A percentile compares a stretch with the other conserved stretches of the same genome.
phyloP scores from a whole-genome alignment of 1,140 invertebrate species.

The Bombus picipes region DNA sequence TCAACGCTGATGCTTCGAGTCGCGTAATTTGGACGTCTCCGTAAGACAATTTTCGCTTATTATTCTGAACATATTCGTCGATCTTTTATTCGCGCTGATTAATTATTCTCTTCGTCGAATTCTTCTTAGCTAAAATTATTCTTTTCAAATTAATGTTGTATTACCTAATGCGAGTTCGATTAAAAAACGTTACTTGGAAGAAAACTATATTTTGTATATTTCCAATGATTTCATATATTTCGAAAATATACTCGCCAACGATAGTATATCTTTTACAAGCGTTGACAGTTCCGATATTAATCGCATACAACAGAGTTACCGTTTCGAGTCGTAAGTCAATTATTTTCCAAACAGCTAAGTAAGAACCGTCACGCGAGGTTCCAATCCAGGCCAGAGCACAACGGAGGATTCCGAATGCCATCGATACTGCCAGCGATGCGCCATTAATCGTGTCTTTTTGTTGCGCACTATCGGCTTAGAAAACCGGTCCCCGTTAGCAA shows the following conservation, averaged over 20 bases:
- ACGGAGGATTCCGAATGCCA: neutral
- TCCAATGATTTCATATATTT: too few species aligned
- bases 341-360: neutral
- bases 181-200: neutral
- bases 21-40: too few species aligned
- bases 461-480: neutral
- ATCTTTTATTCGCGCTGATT: too few species aligned
- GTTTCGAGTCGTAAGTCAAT: neutral
- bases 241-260: too few species aligned
- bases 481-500: slow-evolving; percentile 36
- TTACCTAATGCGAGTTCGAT: neutral
- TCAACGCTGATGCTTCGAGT: too few species aligned
- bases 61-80: too few species aligned
- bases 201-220: neutral
- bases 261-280: too few species aligned
- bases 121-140: too few species aligned
- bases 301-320: neutral
- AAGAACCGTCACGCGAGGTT: neutral
- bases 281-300: too few species aligned
- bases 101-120: too few species aligned
- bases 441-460: slow-evolving; percentile 19
- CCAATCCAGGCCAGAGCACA: neutral
- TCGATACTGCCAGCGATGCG: neutral
- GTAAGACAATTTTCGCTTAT: too few species aligned
- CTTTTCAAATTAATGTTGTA: too few species aligned